phyloP scores from a whole-genome alignment of 2,888 invertebrate species.

The Dinocampus coccinellae region DNA sequence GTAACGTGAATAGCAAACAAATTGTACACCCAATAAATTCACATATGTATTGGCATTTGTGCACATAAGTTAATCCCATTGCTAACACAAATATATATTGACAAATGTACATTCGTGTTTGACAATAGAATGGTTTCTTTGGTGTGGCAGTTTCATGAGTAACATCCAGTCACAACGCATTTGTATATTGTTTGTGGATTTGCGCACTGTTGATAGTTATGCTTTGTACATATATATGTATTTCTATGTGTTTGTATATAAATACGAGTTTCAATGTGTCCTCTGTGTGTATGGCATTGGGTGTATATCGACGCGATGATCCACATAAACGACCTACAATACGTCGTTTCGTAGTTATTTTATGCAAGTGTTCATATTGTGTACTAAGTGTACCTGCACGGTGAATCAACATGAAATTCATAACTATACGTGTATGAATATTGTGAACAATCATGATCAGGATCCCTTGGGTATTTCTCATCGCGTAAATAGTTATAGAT shows the following conservation, averaged over 20 bases:
- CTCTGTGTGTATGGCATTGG: constrained; percentile 12
- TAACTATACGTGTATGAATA: not conserved
- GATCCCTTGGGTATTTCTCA: not conserved
- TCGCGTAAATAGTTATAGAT: not conserved
- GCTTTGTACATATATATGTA: not conserved
- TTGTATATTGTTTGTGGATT: constrained; percentile 15
- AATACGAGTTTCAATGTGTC: constrained; percentile 3
- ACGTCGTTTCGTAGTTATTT: not conserved
- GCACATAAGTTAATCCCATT: not conserved
- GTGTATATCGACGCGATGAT: constrained; percentile 12
- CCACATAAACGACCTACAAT: constrained; percentile 21
- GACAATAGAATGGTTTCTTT: constrained; percentile 11
- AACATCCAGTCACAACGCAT: not conserved
- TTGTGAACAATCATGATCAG: not conserved
- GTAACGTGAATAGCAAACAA: not conserved
- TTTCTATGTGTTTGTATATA: not conserved
- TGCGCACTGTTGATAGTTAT: not conserved
- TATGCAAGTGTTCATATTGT: not conserved
- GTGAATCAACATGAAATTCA: constrained; percentile 7
- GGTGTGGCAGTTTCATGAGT: not conserved
- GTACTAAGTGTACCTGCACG: constrained; percentile 11
- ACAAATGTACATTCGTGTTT: not conserved
- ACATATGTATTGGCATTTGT: not conserved
- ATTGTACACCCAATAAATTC: not conserved
- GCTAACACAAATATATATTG: not conserved